Evolutionary conservation across 2,113 vertebrate genomes (phyloP).

Genomic region (Coracopsis vasa): DNA sequence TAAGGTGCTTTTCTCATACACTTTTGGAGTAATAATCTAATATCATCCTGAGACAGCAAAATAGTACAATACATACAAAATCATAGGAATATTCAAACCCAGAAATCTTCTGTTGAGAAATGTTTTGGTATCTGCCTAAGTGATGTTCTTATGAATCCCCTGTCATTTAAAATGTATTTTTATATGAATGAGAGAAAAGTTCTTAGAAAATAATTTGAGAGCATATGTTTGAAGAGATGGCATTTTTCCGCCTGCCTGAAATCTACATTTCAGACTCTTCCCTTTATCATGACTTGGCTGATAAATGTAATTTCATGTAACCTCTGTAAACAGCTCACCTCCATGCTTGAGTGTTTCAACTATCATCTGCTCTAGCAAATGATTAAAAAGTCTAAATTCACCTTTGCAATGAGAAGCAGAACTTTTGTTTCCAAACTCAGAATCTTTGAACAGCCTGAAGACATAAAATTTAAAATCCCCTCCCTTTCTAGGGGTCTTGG

Average conservation of each 20-base stretch:
- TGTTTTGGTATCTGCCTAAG: neutral
- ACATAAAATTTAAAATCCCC: neutral
- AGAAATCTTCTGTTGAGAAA: neutral
- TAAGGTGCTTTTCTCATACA: neutral
- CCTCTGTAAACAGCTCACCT: neutral
- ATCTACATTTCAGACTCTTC: neutral
- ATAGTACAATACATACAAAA: neutral
- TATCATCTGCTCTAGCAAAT: neutral
- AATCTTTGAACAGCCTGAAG: neutral
- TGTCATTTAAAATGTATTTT: neutral
- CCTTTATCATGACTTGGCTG: neutral
- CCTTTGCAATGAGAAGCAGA: neutral
- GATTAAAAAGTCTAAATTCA: neutral
- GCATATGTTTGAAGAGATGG: neutral
- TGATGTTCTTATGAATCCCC: neutral
- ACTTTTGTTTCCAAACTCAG: neutral
- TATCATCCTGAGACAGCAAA: neutral
- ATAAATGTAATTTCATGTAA: neutral
- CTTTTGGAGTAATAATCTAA: neutral
- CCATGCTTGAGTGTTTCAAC: neutral
- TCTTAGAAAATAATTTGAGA: neutral
- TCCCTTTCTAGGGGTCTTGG: neutral
- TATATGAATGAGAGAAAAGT: neutral
- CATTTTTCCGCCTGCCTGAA: neutral
- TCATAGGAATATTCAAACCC: neutral